A percentile compares a stretch with the other conserved stretches of the same genome.
Evolutionary conservation across 2,888 invertebrate genomes (phyloP).

Genomic region (Axea sp.): DNA sequence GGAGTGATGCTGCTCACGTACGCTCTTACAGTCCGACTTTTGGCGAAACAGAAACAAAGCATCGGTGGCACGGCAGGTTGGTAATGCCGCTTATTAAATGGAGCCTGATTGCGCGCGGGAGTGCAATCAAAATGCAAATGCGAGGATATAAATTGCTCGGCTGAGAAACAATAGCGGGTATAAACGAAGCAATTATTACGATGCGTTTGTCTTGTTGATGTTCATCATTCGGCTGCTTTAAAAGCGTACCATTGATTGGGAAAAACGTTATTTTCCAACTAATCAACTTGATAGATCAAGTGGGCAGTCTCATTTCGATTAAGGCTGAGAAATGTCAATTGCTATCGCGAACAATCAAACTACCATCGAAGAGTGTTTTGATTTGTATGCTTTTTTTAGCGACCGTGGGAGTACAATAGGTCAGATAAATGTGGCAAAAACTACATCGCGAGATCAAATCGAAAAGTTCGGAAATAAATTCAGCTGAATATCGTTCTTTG

Average conservation of each 20-base stretch:
- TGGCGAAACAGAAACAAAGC: conserved; percentile 91
- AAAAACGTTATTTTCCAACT: conserved; percentile 17
- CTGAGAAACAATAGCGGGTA: conserved; percentile 1
- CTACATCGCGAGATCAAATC: too few relatives aligned
- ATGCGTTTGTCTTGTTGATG: background rate
- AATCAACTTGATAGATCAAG: conserved; percentile 22
- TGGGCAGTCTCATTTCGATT: conserved; percentile 8
- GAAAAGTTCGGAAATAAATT: too few relatives aligned
- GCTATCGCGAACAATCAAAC: conserved; percentile 5
- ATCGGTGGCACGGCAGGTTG: conserved; percentile 83
- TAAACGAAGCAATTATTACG: conserved; percentile 2
- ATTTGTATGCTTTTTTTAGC: background rate
- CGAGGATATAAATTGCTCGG: conserved; percentile 2
- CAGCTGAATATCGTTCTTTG: too few relatives aligned
- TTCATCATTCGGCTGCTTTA: background rate
- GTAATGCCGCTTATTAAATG: conserved; percentile 77
- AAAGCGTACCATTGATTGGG: conserved; percentile 7
- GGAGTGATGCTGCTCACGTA: conserved; percentile 98
- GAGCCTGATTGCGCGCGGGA: conserved; percentile 14
- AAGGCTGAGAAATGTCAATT: conserved; percentile 1
- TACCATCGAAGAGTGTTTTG: background rate
- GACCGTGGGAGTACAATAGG: too few relatives aligned
- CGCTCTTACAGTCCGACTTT: conserved; percentile 91
- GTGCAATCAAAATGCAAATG: conserved; percentile 22
- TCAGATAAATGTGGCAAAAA: too few relatives aligned